Evolutionary conservation across 64 coral and sea anemone genomes (phyloP).

Genomic region (Platygyra sinensis): DNA sequence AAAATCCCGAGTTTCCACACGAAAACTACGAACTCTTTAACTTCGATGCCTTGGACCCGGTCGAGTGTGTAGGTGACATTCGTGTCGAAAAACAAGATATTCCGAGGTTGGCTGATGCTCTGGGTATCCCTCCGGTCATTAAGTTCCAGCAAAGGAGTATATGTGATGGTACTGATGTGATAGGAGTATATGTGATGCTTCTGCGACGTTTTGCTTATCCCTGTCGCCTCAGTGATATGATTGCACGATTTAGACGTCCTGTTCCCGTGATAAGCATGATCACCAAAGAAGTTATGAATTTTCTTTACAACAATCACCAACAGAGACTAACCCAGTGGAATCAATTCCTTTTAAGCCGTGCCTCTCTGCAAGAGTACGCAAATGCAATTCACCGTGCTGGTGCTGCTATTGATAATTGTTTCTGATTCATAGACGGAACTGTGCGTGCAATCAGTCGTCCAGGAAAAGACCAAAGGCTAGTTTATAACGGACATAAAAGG

Average conservation of each 20-base stretch:
- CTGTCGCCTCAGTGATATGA: conserved; percentile 29
- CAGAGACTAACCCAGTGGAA: too few relatives aligned
- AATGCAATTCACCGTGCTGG: conserved; percentile 37
- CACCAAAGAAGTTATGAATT: too few relatives aligned
- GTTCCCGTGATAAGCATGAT: too few relatives aligned
- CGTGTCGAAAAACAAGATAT: too few relatives aligned
- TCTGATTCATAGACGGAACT: conserved; percentile 28
- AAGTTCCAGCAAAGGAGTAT: too few relatives aligned
- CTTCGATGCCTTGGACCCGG: conserved; percentile 50
- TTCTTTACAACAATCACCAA: too few relatives aligned
- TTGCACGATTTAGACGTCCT: too few relatives aligned
- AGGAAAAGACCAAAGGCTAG: conserved; percentile 46
- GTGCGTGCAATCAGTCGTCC: conserved; percentile 47
- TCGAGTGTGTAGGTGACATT: conserved; percentile 17
- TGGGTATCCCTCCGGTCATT: too few relatives aligned
- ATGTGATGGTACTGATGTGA: too few relatives aligned
- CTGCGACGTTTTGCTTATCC: conserved; percentile 45
- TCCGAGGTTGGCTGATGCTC: too few relatives aligned
- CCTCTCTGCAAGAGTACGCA: conserved; percentile 38
- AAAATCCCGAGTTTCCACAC: conserved; percentile 36
- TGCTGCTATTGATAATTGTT: conserved; percentile 42
- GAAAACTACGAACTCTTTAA: conserved; percentile 58
- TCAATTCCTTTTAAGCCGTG: conserved; percentile 43
- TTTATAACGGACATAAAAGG: conserved; percentile 44
- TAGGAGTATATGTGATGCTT: conserved; percentile 16